Evolutionary conservation across 2,113 vertebrate genomes (phyloP), one percentile per base, ranked within the genome.

Genomic region (Coturnix japonica): DNA sequence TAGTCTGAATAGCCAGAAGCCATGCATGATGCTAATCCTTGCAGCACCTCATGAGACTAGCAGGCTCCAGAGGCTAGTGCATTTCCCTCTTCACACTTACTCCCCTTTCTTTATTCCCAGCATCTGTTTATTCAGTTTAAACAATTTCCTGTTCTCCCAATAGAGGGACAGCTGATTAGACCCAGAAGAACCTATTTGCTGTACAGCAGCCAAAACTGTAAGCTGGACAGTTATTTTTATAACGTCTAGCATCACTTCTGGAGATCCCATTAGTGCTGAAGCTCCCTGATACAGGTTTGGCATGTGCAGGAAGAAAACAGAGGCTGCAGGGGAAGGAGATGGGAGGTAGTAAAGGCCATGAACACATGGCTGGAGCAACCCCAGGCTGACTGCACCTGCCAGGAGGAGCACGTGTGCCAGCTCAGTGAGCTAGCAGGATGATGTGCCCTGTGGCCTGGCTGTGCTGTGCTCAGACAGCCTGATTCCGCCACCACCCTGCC

Each of bases 71-170:
- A 37, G 78, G 49, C 85, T 85, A 85, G 43, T 80, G 41, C 69
- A 77, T 74, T 77, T 89, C 73, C 41, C 69, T 8, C 46, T 83
- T 87, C 73, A 72, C 81, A 91, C 54, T 69, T 87, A 89, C 22
- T 37, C 54, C 31, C 75, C 35, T 77, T 85, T 77, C 75, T 92
- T 91, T 74, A 77, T 91, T 92, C 67, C 67, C 88, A 95, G 87
- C 91, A 95, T 95, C 93, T 95, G 93, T 89, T 95, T 81, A 69
- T 81, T 92, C 66, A 85, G 81, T 93, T 93, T 85, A 94, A 94
- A 91, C 78, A 25, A 92, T 79, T 95, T 93, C 94, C 94, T 94
- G 95, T 95, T 94, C 95, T 95, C 74, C 77, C 94, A 92, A 84
- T 89, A 51, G 94, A 81, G 63, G 81, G 81, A 92, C 73, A 93